phyloP scores from a whole-genome alignment of 2,113 vertebrate species.

The Rhabdornis inornatus region DNA sequence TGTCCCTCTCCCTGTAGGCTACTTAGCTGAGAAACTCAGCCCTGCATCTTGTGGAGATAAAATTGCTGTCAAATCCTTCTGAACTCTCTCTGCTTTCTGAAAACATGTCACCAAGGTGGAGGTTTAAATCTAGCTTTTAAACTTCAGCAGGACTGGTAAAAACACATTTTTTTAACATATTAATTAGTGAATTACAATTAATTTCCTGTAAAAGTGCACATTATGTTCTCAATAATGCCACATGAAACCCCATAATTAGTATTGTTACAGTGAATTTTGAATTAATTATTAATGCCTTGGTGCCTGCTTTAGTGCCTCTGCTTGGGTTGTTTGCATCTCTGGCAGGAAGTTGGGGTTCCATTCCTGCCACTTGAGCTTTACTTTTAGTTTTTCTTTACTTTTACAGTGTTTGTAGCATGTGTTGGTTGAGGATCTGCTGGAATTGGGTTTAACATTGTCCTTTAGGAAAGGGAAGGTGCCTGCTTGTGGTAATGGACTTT shows the following conservation, averaged over 20 bases:
- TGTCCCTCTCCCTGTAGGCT: neutral
- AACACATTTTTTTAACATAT: constrained; percentile 1
- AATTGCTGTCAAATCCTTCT: constrained; percentile 10
- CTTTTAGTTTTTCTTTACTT: neutral
- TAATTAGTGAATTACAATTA: constrained; percentile 28
- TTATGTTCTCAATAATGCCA: constrained; percentile 23
- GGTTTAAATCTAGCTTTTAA: constrained; percentile 23
- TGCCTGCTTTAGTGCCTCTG: neutral
- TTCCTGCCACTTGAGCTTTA: neutral
- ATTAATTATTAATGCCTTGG: constrained; percentile 31
- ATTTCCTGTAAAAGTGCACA: constrained; percentile 1
- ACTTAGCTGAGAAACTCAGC: neutral
- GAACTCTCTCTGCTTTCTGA: neutral
- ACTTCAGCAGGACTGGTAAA: neutral
- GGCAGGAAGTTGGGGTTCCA: neutral
- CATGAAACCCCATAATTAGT: constrained; percentile 17
- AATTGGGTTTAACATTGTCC: neutral
- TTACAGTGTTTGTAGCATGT: neutral
- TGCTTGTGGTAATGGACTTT: neutral
- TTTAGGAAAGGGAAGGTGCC: neutral
- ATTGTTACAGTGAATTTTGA: neutral
- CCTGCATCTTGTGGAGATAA: neutral
- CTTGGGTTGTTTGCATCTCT: neutral
- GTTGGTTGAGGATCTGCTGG: neutral
- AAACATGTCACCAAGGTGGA: neutral